These are phyloP conservation scores for Australoheros facetus DNA, from an alignment of 2,797 vertebrate genomes.

Conservation along the genomic window DNA sequence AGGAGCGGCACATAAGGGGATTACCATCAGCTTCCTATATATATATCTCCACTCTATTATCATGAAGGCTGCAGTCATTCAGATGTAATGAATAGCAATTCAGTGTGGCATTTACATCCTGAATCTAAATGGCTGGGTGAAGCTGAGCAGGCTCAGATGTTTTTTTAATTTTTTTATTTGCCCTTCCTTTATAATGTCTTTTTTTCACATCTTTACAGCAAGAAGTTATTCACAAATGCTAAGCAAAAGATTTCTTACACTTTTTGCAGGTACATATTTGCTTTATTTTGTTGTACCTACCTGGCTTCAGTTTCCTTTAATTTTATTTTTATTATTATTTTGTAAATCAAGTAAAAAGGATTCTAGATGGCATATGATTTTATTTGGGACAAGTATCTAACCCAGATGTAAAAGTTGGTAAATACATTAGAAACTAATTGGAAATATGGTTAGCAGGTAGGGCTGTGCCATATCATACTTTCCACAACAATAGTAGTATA, in stretches of 20 bases:
- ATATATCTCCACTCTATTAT: background rate
- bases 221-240: background rate
- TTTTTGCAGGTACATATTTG: background rate
- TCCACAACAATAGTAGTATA: no score
- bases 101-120: background rate
- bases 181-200: background rate
- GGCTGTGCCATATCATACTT: background rate
- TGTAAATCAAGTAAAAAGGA: background rate
- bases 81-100: slow-evolving; percentile 5
- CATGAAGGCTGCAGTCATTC: background rate
- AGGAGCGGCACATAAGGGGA: background rate
- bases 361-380: background rate
- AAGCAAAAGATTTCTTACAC: background rate
- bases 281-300: background rate
- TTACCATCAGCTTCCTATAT: background rate
- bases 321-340: background rate
- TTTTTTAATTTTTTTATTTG: background rate
- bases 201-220: background rate
- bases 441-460: background rate
- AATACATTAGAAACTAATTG: background rate
- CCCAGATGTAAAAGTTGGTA: background rate
- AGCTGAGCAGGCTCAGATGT: background rate
- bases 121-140: background rate
- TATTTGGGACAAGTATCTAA: background rate
- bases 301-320: background rate